Evolutionary conservation across 2,113 vertebrate genomes (phyloP).

Genomic region (Gavialis gangeticus): DNA sequence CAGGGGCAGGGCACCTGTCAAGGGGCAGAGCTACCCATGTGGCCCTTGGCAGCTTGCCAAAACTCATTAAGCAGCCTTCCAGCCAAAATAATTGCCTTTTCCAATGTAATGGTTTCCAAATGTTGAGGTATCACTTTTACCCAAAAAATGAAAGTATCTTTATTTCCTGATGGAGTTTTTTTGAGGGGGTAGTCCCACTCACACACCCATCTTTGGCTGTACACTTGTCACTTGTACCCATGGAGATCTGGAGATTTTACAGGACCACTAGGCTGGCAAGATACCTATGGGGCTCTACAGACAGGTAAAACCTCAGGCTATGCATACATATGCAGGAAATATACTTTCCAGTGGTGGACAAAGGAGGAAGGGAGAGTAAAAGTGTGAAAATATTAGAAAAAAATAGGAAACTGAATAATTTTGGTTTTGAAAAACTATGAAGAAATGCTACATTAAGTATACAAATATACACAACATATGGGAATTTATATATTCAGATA

Average conservation of each 20-base stretch:
- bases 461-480: constrained; percentile 23
- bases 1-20: no score
- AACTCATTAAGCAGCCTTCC: background rate
- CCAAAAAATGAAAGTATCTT: background rate
- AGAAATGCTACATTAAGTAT: constrained; percentile 54
- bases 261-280: background rate
- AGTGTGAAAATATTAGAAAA: background rate
- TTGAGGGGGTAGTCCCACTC: background rate
- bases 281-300: rapidly evolving
- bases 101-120: background rate
- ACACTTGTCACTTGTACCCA: background rate
- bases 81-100: background rate
- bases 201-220: background rate
- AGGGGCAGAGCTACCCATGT: no score
- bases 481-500: constrained; percentile 33
- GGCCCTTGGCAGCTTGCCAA: background rate
- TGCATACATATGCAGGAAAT: background rate
- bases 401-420: constrained; percentile 52
- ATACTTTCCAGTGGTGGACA: background rate
- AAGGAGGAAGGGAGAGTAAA: no score
- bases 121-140: background rate
- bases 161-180: background rate
- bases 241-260: background rate
- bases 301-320: background rate
- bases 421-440: constrained; percentile 35